phyloP scores from a whole-genome alignment of 2,797 vertebrate species.

The Jordanella pulchra region DNA sequence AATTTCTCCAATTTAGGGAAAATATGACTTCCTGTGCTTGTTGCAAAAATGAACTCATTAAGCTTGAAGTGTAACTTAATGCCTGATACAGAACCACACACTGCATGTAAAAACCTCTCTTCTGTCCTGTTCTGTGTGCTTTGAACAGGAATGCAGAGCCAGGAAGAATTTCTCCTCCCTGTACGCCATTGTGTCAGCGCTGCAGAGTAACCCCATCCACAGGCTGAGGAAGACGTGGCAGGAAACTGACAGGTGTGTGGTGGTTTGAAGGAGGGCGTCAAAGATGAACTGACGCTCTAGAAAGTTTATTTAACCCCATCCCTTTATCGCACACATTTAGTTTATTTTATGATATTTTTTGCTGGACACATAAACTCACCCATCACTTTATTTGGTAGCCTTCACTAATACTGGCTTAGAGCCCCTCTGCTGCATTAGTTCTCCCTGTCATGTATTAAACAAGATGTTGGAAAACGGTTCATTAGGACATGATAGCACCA shows the following conservation, averaged over 20 bases:
- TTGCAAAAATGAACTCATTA: constrained; percentile 29
- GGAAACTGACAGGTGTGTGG: constrained; percentile 84
- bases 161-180: constrained; percentile 92
- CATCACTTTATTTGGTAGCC: too few relatives aligned
- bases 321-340: neutral
- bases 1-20: constrained; percentile 6
- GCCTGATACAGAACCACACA: neutral
- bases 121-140: constrained; percentile 14
- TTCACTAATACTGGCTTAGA: too few relatives aligned
- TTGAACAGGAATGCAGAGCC: constrained; percentile 84
- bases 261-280: neutral
- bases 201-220: constrained; percentile 90
- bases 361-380: too few relatives aligned
- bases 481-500: too few relatives aligned
- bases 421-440: too few relatives aligned
- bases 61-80: constrained; percentile 39
- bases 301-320: neutral
- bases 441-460: too few relatives aligned
- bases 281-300: neutral
- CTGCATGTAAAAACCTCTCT: constrained; percentile 13
- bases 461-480: too few relatives aligned
- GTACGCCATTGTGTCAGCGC: constrained; percentile 87
- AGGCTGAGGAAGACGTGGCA: constrained; percentile 88
- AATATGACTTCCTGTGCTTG: constrained; percentile 8
- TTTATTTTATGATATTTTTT: too few relatives aligned